Evolutionary conservation across 2,113 vertebrate genomes (phyloP), one percentile per base, ranked within the genome.

Genomic region (Lophius piscatorius): DNA sequence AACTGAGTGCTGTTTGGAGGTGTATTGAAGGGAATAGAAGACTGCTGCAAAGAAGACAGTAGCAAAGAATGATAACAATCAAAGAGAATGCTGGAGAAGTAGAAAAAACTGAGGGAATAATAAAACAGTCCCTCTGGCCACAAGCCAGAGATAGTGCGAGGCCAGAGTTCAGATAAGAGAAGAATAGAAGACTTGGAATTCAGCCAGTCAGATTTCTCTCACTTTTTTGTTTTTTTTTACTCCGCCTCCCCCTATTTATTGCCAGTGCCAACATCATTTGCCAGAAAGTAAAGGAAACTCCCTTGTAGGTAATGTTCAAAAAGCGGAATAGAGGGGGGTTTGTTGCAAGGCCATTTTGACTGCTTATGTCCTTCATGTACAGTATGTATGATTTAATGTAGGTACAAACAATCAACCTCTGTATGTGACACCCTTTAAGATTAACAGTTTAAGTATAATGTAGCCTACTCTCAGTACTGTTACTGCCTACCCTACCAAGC

Each of bases 271-370:
- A 80, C 78, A 88, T 82, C 71, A 75, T 84, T 83, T 76, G 78
- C 81, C 84, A 85, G 69, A 80, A 83, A 82, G 83, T 85, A 90
- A 90, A 83, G 82, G 84, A 88, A 87, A 84, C 80, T 86, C 81
- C 75, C 74, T 58, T 72, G 75, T 74, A 84, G 71, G 65, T 45
- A 40, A 42, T 2, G 49, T 69, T 79, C 45, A 74, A 70, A 26
- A 50, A 52, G 69, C 28, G 17, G 38, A 57, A 29, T 36, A 63
- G 70, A 72, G 38, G 52, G 72, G 63, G 28, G 58, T 73, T 47
- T 76, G 39, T 54, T 64, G 60, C 79, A 78, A 70, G 39, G 36
- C 52, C 55, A 50, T 70, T 69, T 42, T 76, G 52, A 70, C 77
- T 68, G 63, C 39, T 22, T 24, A 29, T 59, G 26, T 55, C 35